phyloP scores from a whole-genome alignment of 1,140 invertebrate genomes.

The Microplitis demolitor region DNA sequence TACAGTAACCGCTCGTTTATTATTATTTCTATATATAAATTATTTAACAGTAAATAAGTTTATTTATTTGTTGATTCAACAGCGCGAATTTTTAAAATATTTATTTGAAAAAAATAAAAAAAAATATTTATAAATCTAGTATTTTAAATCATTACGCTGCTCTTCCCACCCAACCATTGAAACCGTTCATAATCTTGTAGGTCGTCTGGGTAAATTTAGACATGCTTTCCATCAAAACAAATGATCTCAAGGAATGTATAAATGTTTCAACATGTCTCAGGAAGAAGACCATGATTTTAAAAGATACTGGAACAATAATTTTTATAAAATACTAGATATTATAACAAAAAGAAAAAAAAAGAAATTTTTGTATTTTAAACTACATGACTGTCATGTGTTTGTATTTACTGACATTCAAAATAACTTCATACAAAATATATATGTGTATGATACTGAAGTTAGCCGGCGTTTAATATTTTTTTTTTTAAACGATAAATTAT shows the following conservation, averaged over 20 bases:
- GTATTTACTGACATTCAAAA: too few species aligned
- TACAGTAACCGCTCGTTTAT: constrained; percentile 17
- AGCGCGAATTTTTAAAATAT: too few species aligned
- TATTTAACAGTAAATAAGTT: neutral
- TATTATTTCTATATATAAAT: constrained; percentile 10
- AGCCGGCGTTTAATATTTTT: too few species aligned
- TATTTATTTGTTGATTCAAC: too few species aligned
- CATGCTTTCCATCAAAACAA: constrained; percentile 24
- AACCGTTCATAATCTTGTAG: neutral
- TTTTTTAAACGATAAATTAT: too few species aligned
- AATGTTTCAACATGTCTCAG: constrained; percentile 10
- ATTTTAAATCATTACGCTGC: constrained; percentile 28
- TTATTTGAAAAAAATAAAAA: neutral
- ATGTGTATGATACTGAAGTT: too few species aligned
- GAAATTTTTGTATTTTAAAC: too few species aligned
- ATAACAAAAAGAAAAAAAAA: neutral
- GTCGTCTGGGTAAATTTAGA: constrained; percentile 24
- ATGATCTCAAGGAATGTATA: constrained; percentile 17
- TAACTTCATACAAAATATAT: too few species aligned
- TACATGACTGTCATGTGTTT: too few species aligned
- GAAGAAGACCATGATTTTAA: constrained; percentile 26
- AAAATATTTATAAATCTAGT: too few species aligned
- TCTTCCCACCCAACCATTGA: constrained; percentile 24
- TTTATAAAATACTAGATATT: neutral
- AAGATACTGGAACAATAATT: constrained; percentile 16